Evolutionary conservation across 2,797 vertebrate species (phyloP).

Genomic region (Steatocranus sp.): DNA sequence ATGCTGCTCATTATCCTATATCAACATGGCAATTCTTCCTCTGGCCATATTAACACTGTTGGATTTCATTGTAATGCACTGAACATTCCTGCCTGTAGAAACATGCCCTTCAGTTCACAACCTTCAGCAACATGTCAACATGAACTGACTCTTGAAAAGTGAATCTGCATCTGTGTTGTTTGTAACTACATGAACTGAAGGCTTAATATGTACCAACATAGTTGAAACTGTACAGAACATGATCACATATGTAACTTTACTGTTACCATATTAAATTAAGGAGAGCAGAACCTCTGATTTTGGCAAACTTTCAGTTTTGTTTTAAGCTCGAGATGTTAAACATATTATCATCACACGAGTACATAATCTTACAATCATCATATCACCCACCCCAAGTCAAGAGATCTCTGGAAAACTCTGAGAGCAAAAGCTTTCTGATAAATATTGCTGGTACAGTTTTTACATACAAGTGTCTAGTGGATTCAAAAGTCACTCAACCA

Average conservation of each 20-base stretch:
- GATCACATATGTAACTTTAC: neutral
- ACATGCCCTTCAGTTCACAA: constrained; percentile 3
- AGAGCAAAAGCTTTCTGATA: neutral
- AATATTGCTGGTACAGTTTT: neutral
- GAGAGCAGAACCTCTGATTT: neutral
- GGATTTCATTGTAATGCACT: neutral
- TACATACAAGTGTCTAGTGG: neutral
- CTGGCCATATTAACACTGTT: neutral
- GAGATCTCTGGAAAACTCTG: neutral
- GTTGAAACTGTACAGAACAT: neutral
- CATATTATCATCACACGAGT: neutral
- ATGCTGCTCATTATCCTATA: constrained; percentile 6
- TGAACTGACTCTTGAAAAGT: neutral
- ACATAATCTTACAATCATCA: neutral
- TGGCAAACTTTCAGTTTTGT: neutral
- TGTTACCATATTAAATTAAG: neutral
- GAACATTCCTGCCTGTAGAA: constrained; percentile 17
- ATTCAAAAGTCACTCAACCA: neutral
- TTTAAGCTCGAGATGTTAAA: neutral
- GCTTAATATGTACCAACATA: neutral
- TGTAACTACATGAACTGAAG: neutral
- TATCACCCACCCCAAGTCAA: neutral
- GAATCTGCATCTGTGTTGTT: neutral
- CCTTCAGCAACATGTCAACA: neutral
- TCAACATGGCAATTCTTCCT: neutral